Base-by-base conservation (phyloP, 1,140 invertebrate species). In the Carcinoscorpius rotundicauda region DNA sequence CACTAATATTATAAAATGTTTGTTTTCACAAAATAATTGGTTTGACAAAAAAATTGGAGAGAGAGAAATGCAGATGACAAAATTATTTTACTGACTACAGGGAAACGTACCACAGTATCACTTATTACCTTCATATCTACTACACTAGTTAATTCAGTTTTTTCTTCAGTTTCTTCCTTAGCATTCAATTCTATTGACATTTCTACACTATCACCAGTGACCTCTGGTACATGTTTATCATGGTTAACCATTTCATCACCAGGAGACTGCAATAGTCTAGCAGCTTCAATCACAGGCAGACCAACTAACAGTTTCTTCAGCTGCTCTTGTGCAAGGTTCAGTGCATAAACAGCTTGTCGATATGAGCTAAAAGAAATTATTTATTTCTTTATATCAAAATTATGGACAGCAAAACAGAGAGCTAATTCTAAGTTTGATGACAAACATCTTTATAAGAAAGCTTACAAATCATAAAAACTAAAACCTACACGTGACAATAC, bases 321-420 rank as follows among this genome's bases (percentile, higher is more conserved):
- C 59, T 72, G 68, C 61, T 73, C 65, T 11, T 68, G 5, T 5
- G 70, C 70, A 64, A 80, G 78, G 68, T 81, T 90, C 81, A 94
- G 86, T 1, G 87, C 86, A 62, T 89, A 74, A 8, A 93, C 61
- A 50, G 72, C 72, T 71, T 74, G 72, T 64, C 76, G 76, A 68
- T 11, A 70, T 49, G 58, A 56, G n/a, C 52, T 52, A 53, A 66
- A 55, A 3, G 62, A 29, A 29, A 29, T 29, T 29, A 29, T 29
- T 29, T 29, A 29, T 29, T 29, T 29, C 29, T 29, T 29, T 29
- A 29, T 29, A 29, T 29, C 29, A 29, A 29, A 29, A 29, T 29
- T 29, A 29, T 29, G 29, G 29, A 29, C 2, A 29, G 29, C 29
- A 29, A 29, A 29, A 29, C 29, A 29, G 0, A 29, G 29, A 29